Evolutionary conservation across 2,797 vertebrate species (phyloP).

Genomic region (Pitangus sulphuratus): DNA sequence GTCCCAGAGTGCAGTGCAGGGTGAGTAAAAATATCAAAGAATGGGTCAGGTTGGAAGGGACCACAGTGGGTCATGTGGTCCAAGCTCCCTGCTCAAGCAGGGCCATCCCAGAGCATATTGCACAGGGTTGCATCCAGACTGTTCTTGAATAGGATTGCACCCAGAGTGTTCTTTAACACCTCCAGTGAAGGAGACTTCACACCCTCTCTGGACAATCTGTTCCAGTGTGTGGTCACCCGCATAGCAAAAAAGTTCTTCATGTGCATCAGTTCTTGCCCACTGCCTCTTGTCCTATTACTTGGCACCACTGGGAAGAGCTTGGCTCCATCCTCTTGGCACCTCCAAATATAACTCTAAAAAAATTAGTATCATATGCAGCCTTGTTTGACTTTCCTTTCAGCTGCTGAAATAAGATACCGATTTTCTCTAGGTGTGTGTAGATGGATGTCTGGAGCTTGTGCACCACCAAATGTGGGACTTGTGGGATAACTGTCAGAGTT

Average conservation of each 20-base stretch:
- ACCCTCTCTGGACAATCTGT: not conserved
- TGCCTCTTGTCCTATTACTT: not conserved
- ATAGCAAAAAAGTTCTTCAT: not conserved
- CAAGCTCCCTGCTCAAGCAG: not conserved
- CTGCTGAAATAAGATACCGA: slow-evolving; percentile 29
- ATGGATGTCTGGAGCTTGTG: not conserved
- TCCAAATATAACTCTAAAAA: not conserved
- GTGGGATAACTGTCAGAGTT: not conserved
- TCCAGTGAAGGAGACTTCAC: not conserved
- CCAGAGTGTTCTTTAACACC: not conserved
- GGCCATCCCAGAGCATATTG: not conserved
- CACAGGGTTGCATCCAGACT: not conserved
- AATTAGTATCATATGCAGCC: not conserved
- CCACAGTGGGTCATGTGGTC: too few relatives aligned
- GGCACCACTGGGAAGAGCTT: not conserved
- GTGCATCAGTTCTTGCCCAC: not conserved
- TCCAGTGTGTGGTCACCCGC: not conserved
- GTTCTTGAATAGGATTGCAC: not conserved
- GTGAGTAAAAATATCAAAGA: not conserved
- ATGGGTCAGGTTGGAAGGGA: not conserved
- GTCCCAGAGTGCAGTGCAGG: not conserved
- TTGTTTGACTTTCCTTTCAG: slow-evolving; percentile 12
- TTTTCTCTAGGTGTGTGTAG: not conserved
- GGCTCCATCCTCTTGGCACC: not conserved
- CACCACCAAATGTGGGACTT: slow-evolving; percentile 28